Conservation (phyloP, 37 sponge, comb jelly and placozoan species). For the Eunapius fragilis region DNA sequence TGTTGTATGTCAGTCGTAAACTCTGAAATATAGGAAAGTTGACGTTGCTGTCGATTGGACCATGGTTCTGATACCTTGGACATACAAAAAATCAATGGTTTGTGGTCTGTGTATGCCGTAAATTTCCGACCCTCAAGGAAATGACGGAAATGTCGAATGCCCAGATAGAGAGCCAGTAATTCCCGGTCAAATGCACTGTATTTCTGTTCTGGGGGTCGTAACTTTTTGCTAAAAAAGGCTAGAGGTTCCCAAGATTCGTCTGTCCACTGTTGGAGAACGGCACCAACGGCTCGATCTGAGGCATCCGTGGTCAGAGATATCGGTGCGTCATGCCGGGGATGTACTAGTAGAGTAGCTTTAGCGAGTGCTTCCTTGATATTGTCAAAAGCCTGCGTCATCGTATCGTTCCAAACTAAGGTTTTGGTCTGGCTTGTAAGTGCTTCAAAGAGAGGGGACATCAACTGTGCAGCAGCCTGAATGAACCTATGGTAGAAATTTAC, state of each 20-base stretch:
- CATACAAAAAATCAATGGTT: constrained; percentile 40
- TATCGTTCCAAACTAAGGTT: constrained; percentile 2
- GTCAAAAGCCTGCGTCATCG: constrained; percentile 10
- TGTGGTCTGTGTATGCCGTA: constrained; percentile 36
- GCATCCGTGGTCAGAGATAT: constrained; percentile 34
- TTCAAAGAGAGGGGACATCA: constrained; percentile 32
- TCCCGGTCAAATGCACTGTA: constrained; percentile 55
- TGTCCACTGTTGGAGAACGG: constrained; percentile 31
- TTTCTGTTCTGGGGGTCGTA: constrained; percentile 11
- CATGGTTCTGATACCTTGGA: constrained; percentile 20
- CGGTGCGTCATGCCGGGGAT: neutral
- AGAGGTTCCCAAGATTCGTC: constrained; percentile 19
- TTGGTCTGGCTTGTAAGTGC: neutral
- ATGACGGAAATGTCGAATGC: constrained; percentile 25
- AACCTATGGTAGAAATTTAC: constrained; percentile 68
- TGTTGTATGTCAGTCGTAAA: constrained; percentile 32
- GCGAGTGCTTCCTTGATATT: constrained; percentile 30
- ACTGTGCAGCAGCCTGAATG: constrained; percentile 26
- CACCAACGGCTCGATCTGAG: constrained; percentile 17
- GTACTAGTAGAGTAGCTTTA: constrained; percentile 15
- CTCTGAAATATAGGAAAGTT: constrained; percentile 13
- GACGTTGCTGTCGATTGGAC: constrained; percentile 21
- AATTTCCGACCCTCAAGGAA: constrained; percentile 41
- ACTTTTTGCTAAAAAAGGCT: constrained; percentile 38
- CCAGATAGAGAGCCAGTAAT: constrained; percentile 30